A percentile compares a stretch with the other conserved stretches of the same genome.
These are phyloP conservation scores for Rhodinocichla rosea DNA, from an alignment of 2,113 vertebrate genomes.

Conservation along the genomic window DNA sequence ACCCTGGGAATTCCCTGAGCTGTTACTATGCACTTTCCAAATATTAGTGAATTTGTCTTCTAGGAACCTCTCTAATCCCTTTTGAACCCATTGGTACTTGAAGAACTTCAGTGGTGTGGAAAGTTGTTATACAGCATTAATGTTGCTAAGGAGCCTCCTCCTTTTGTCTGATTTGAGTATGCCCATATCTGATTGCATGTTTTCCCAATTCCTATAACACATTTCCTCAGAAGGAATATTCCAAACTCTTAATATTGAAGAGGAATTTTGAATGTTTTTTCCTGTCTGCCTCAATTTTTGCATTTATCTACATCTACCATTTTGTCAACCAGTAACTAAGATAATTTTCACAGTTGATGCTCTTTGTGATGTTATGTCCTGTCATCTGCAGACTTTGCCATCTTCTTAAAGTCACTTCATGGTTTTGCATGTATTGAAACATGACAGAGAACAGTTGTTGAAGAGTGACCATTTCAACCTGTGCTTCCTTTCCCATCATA, in stretches of 20 bases:
- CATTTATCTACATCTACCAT: not conserved
- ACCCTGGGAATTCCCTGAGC: not conserved
- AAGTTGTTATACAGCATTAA: fast-evolving
- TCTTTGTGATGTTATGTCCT: not conserved
- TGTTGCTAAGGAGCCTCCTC: not conserved
- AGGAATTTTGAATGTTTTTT: not conserved
- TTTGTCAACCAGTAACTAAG: not conserved
- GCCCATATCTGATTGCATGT: not conserved
- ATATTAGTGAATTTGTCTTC: not conserved
- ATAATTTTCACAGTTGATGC: not conserved
- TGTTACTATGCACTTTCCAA: not conserved
- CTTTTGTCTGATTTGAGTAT: not conserved
- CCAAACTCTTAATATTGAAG: not conserved
- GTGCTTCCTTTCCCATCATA: not conserved
- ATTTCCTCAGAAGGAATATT: not conserved
- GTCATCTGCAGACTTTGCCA: not conserved
- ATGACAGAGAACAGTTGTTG: not conserved
- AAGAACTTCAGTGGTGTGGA: not conserved
- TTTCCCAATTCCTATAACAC: not conserved
- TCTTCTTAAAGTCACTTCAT: not conserved
- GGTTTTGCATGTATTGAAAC: not conserved
- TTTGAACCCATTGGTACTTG: not conserved
- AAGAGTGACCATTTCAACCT: not conserved
- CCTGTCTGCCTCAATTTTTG: not conserved
- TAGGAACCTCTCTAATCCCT: not conserved